A percentile compares a stretch with the other conserved stretches of the same genome.
These are phyloP conservation scores for Lanistes nyassanus DNA, from an alignment of 1,140 invertebrate genomes.

Conservation along the genomic window DNA sequence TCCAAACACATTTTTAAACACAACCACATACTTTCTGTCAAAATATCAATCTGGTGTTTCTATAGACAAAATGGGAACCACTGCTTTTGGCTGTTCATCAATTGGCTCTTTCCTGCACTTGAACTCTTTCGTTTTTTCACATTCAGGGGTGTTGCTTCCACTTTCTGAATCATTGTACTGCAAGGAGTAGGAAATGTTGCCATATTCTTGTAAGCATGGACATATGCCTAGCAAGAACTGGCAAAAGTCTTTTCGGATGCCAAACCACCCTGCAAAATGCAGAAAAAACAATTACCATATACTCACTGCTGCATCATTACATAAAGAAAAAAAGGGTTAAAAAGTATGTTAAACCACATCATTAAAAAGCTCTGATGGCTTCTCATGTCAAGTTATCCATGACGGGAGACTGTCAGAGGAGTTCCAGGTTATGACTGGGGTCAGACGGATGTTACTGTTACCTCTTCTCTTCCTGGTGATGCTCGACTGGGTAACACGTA, in stretches of 20 bases:
- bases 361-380: neutral
- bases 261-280: conserved; percentile 92
- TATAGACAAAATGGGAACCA: conserved; percentile 61
- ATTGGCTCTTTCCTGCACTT: conserved; percentile 37
- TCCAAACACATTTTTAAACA: conserved; percentile 4
- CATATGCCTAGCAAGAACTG: conserved; percentile 92
- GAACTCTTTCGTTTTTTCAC: conserved; percentile 29
- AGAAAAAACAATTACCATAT: neutral
- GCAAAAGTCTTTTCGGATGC: conserved; percentile 96
- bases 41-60: conserved; percentile 56
- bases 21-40: neutral
- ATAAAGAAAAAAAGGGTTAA: neutral
- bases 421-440: too few relatives aligned
- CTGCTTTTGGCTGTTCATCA: conserved; percentile 50
- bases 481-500: too few relatives aligned
- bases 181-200: conserved; percentile 92
- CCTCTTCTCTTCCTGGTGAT: too few relatives aligned
- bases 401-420: too few relatives aligned
- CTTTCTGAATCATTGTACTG: conserved; percentile 60
- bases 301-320: neutral
- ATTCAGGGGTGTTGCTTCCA: conserved; percentile 14
- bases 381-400: too few relatives aligned
- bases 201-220: conserved; percentile 95
- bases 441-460: too few relatives aligned
- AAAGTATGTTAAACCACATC: neutral